Conservation (phyloP, 2,888 invertebrate species). For the Neoaliturus tenellus region DNA sequence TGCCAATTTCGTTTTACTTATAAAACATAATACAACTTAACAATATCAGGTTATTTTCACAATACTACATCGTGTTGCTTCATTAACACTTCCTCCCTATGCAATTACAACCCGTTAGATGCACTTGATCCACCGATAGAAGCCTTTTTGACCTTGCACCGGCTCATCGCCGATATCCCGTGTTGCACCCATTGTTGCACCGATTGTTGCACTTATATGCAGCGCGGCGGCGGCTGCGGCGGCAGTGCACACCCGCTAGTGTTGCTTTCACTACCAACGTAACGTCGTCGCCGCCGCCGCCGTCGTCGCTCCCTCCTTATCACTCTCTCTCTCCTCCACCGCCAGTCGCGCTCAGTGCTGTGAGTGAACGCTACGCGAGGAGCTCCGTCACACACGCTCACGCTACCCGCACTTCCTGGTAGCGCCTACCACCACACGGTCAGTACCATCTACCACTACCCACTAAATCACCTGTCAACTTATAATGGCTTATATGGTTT, state of each 20-base stretch:
- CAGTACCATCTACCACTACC: too few species aligned
- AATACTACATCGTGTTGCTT: too few species aligned
- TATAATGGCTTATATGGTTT: too few species aligned
- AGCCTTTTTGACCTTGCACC: neutral
- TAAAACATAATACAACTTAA: too few species aligned
- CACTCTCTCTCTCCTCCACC: slow-evolving; percentile 5
- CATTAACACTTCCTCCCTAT: too few species aligned
- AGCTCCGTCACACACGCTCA: neutral
- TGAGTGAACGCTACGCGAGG: slow-evolving; percentile 24
- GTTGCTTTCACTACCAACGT: slow-evolving; percentile 23
- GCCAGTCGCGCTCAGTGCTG: slow-evolving; percentile 17
- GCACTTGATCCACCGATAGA: too few species aligned
- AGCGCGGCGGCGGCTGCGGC: neutral
- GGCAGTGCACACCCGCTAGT: neutral
- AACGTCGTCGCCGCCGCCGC: neutral
- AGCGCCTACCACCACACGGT: neutral
- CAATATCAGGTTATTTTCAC: too few species aligned
- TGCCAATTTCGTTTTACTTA: too few species aligned
- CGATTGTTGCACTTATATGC: slow-evolving; percentile 4
- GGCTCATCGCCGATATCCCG: neutral
- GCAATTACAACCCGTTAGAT: too few species aligned
- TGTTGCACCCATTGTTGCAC: neutral
- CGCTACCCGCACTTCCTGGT: slow-evolving; percentile 21
- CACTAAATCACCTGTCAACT: too few species aligned
- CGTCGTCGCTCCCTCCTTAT: neutral